phyloP scores from a whole-genome alignment of 2,113 vertebrate species.

The Hippocampus barbouri region DNA sequence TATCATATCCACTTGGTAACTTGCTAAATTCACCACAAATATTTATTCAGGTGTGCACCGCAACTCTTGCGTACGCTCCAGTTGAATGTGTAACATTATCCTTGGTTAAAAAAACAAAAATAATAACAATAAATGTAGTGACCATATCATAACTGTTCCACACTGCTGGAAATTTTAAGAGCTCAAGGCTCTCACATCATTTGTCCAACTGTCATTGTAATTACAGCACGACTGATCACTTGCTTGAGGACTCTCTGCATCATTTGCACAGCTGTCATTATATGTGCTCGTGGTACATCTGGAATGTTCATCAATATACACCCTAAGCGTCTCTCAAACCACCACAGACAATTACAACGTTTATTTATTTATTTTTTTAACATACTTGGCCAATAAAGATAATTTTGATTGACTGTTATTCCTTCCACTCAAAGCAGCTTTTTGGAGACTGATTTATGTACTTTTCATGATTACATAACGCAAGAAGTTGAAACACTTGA shows the following conservation, averaged over 20 bases:
- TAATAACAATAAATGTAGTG: neutral
- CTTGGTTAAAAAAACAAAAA: neutral
- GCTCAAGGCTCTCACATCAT: too few relatives aligned
- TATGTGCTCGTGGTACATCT: too few relatives aligned
- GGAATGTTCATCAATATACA: neutral
- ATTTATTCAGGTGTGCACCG: constrained; percentile 47
- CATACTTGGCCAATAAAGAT: neutral
- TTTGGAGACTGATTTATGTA: constrained; percentile 20
- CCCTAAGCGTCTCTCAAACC: neutral
- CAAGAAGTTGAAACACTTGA: constrained; percentile 22
- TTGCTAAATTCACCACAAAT: constrained; percentile 45
- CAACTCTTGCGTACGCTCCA: constrained; percentile 9
- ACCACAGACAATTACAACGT: too few relatives aligned
- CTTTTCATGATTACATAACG: constrained; percentile 10
- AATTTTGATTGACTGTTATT: neutral
- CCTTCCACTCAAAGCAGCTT: constrained; percentile 12
- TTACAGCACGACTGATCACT: too few relatives aligned
- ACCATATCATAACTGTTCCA: neutral
- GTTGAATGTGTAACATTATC: neutral
- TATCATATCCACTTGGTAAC: constrained; percentile 52
- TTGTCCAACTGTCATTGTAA: too few relatives aligned
- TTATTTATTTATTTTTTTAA: neutral
- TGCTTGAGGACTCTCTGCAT: too few relatives aligned
- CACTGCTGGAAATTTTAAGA: too few relatives aligned
- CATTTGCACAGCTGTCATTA: too few relatives aligned